A percentile compares a stretch with the other conserved stretches of the same genome.
Conservation (phyloP, 2,797 vertebrate genomes). For the Anisognathus igniventris region DNA sequence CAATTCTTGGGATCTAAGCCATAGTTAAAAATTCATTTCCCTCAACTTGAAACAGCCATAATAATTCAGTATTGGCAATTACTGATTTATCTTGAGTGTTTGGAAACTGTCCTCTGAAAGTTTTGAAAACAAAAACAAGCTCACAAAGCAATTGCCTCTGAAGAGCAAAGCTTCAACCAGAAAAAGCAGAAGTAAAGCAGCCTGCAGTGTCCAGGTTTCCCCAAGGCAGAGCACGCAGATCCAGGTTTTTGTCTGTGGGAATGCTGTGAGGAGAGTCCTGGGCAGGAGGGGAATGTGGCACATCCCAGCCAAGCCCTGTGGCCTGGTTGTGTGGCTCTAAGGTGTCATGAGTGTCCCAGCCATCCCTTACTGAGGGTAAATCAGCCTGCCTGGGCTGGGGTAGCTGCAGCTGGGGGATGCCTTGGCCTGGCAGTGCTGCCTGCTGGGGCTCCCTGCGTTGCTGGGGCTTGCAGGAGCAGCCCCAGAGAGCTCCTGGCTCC, state of each 20-base stretch:
- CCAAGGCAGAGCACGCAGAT: background rate
- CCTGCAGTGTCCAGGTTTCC: background rate
- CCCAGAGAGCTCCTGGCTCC: background rate
- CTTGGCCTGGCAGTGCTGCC: background rate
- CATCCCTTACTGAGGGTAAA: rapidly evolving
- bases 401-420: background rate
- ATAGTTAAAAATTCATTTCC: conserved; percentile 20
- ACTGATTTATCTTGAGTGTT: background rate
- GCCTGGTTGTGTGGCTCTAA: background rate
- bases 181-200: background rate
- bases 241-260: background rate
- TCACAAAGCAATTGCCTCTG: background rate
- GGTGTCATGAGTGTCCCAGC: rapidly evolving
- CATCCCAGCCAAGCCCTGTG: background rate
- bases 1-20: background rate
- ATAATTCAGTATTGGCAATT: conserved; percentile 1
- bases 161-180: background rate
- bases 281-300: background rate
- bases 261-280: rapidly evolving
- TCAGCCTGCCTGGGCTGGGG: background rate
- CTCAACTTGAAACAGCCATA: background rate
- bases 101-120: conserved; percentile 43
- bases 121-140: background rate
- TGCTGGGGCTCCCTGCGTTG: background rate
- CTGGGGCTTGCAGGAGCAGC: background rate